These are phyloP conservation scores for Neelides sp. DNA, from an alignment of 1,140 invertebrate genomes.

Conservation along the genomic window DNA sequence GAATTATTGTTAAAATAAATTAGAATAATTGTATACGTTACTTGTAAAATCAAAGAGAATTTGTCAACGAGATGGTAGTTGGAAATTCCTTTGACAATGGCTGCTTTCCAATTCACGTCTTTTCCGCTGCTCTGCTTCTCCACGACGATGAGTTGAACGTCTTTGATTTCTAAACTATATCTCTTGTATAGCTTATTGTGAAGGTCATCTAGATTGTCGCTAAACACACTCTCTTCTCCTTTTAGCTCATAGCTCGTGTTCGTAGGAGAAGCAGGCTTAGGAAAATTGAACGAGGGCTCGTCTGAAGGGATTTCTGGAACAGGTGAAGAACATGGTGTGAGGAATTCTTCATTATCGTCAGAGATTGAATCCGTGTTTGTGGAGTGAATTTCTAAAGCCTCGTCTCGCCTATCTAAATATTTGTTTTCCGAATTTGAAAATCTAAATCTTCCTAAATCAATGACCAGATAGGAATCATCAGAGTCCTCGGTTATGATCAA, in stretches of 20 bases:
- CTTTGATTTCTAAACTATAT: conserved; percentile 68
- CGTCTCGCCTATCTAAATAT: conserved; percentile 34
- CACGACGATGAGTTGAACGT: conserved; percentile 69
- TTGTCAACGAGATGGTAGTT: conserved; percentile 75
- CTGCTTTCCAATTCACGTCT: conserved; percentile 78
- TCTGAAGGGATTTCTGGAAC: conserved; percentile 37
- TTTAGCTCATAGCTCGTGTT: conserved; percentile 7
- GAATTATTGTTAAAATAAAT: not conserved
- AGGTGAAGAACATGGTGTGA: conserved; percentile 85
- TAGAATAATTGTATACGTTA: conserved; percentile 30
- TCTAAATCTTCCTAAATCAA: conserved; percentile 71
- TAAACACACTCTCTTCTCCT: conserved; percentile 29
- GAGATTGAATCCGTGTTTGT: conserved; percentile 27
- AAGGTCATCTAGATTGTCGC: conserved; percentile 20
- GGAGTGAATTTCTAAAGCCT: conserved; percentile 33
- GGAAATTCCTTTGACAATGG: conserved; percentile 65
- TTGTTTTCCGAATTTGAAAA: conserved; percentile 45
- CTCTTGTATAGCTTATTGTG: conserved; percentile 36
- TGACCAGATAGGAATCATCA: conserved; percentile 48
- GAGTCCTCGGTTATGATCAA: not conserved
- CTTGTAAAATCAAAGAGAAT: conserved; percentile 75
- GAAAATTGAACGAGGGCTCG: conserved; percentile 34
- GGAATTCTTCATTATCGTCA: conserved; percentile 45
- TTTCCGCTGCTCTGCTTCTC: conserved; percentile 18
- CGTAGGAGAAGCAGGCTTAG: conserved; percentile 9